Conservation (phyloP, 2,797 vertebrate species). For the Paguma larvata region DNA sequence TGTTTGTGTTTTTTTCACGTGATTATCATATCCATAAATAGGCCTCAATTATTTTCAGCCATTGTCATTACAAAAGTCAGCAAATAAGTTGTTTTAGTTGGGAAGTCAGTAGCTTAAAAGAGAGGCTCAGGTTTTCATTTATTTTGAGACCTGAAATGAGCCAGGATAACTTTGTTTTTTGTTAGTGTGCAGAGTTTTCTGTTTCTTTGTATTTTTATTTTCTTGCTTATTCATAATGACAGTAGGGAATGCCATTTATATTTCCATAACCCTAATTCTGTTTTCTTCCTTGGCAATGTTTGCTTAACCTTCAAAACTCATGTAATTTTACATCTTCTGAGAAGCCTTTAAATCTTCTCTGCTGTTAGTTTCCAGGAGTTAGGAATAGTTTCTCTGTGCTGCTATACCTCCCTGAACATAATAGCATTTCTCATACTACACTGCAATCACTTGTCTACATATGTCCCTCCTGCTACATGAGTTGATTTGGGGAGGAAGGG, state of each 20-base stretch:
- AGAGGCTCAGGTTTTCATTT: constrained; percentile 18
- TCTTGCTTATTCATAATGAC: not conserved
- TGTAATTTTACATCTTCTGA: not conserved
- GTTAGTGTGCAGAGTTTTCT: not conserved
- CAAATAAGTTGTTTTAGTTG: not conserved
- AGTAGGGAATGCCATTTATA: not conserved
- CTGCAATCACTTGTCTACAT: not conserved
- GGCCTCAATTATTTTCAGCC: not conserved
- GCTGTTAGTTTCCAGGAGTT: not conserved
- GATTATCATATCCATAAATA: not conserved
- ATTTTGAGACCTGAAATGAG: constrained; percentile 44
- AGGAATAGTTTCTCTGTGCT: not conserved
- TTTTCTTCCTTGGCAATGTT: not conserved
- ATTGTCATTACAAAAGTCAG: not conserved
- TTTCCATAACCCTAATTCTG: not conserved
- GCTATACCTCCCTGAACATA: not conserved
- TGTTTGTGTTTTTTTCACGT: constrained; percentile 6
- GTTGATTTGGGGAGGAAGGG: not conserved
- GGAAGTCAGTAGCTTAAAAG: not conserved
- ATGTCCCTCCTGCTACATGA: not conserved
- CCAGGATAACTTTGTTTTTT: not conserved
- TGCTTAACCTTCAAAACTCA: not conserved
- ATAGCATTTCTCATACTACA: not conserved
- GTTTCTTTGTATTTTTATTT: constrained; percentile 44
- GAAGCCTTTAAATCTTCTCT: not conserved